Base-by-base conservation (phyloP, 2,888 invertebrate genomes). In the Drosophila kambysellisi region DNA sequence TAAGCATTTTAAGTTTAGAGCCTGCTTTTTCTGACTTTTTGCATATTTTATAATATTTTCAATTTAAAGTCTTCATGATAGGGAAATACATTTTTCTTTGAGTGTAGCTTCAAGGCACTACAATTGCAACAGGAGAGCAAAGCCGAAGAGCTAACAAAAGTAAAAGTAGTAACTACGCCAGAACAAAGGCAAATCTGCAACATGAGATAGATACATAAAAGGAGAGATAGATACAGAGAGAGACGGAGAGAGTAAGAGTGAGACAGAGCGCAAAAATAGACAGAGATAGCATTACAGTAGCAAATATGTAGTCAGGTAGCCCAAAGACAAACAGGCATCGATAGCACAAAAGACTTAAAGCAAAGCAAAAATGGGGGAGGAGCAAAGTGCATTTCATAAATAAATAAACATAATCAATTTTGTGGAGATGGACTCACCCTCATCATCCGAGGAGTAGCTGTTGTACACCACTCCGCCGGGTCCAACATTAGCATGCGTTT, bases 371-470 rank as follows among this genome's bases (percentile, higher is more conserved):
- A 65, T 57, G 57, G 76, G 69, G 73, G 69, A 66, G 59, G 59
- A 82, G 71, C 68, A 75, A 53, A 58, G 59, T 73, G 68, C 35
- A 39, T 52, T 57, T 60, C 20, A 54, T 51, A 50, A 33, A 56
- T 11, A 50, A 46, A 62, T 39, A 56, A 57, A 25, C 30, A 51
- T 51, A 67, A 52, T 60, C 52, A 20, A 50, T 25, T 17, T 25
- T 54, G 11, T 29, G 35, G 1, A 6, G 17, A 12, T 7, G 39
- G 48, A 94, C 95, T 94, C 95, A 97, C 97, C 97, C 96, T 97
- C 97, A 93, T 97, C 97, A 90, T 97, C 97, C 70, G 97, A 97
- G 86, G 97, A 97, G 92, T 97, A 97, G 91, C 96, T 97, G 93
- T 96, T 97, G 93, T 97, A 97, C 41, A 94, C 94, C 41, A 94